Percentiles rank a stretch among this genome's conserved stretches.
These are phyloP conservation scores for Polyploca ridens DNA, from an alignment of 2,888 invertebrate genomes.

Conservation along the genomic window DNA sequence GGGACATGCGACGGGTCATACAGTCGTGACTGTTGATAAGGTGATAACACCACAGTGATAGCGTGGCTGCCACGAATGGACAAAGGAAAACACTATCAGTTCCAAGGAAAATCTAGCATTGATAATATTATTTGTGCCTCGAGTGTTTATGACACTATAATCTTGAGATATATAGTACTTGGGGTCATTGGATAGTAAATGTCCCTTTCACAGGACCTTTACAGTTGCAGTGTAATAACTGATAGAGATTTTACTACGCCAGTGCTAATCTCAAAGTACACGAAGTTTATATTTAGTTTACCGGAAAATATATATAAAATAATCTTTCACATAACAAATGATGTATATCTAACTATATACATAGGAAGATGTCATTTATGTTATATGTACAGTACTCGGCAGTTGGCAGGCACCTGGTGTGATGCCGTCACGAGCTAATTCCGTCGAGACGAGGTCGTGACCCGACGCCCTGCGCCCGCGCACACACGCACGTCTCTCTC, in stretches of 20 bases:
- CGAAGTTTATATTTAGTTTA: background rate
- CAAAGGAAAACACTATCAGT: conserved; percentile 65
- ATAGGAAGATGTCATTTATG: conserved; percentile 44
- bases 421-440: conserved; percentile 69
- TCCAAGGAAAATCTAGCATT: conserved; percentile 52
- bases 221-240: background rate
- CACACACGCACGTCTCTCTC: conserved; percentile 29
- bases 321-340: background rate
- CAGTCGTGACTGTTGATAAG: conserved; percentile 68
- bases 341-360: conserved; percentile 2
- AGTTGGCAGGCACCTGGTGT: conserved; percentile 64
- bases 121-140: conserved; percentile 43
- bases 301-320: background rate
- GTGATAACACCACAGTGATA: conserved; percentile 44
- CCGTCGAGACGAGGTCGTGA: conserved; percentile 76
- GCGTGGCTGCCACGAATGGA: conserved; percentile 35
- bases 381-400: conserved; percentile 42
- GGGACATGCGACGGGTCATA: conserved; percentile 55
- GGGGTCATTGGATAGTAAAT: conserved; percentile 11
- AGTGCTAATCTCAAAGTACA: background rate
- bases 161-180: conserved; percentile 23
- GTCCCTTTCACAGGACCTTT: conserved; percentile 1
- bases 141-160: conserved; percentile 21
- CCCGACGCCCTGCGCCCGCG: conserved; percentile 68
- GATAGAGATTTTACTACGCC: background rate